Conservation (phyloP, 2,113 vertebrate species). For the Saguinus midas region DNA sequence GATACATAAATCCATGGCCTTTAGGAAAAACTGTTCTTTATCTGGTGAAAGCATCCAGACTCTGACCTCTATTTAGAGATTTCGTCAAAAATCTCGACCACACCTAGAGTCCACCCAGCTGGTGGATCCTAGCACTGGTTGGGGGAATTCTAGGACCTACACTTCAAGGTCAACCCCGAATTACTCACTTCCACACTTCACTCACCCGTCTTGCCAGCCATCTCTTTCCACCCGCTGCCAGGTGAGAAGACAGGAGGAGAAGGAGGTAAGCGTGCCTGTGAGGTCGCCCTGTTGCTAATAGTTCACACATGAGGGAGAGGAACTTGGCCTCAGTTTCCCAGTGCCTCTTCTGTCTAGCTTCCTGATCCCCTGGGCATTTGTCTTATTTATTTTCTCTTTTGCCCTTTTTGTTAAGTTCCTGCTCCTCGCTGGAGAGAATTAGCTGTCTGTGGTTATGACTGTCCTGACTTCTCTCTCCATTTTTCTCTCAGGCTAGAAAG, state of each 20-base stretch:
- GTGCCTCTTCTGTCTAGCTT: background rate
- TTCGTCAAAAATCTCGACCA: background rate
- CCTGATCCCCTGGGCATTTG: background rate
- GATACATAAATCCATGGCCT: background rate
- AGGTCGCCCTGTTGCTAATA: background rate
- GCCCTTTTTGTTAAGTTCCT: background rate
- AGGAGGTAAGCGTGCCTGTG: background rate
- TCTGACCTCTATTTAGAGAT: background rate
- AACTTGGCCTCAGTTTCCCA: background rate
- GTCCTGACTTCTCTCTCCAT: background rate
- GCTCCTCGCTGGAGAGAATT: background rate
- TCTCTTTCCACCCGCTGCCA: background rate
- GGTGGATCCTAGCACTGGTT: rapidly evolving
- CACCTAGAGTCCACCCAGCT: rapidly evolving
- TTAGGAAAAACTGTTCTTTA: slow-evolving; percentile 21
- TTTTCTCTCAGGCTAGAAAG: background rate
- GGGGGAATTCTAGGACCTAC: background rate
- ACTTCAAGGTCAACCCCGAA: background rate
- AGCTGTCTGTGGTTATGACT: background rate
- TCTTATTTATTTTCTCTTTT: background rate
- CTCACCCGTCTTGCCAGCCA: background rate
- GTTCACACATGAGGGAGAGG: background rate
- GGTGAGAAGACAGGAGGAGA: background rate
- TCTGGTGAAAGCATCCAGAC: background rate
- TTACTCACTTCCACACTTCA: background rate